A percentile compares a stretch with the other conserved stretches of the same genome.
Conservation (phyloP, 2,797 vertebrate genomes). For the Chanos chanos region DNA sequence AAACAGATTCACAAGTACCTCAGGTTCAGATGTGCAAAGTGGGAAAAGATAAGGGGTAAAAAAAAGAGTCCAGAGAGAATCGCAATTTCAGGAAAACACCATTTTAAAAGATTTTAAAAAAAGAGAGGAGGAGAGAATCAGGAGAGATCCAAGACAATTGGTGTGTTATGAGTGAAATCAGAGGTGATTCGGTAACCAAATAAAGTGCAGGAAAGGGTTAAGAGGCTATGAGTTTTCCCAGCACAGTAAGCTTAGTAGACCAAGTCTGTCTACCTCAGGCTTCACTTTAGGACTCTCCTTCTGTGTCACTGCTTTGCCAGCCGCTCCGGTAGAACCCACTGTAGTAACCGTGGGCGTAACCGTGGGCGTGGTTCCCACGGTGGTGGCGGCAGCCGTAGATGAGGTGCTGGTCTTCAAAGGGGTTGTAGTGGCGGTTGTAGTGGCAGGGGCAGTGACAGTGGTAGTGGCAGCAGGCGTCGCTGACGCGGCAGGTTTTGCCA, state of each 20-base stretch:
- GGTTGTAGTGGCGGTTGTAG: neutral
- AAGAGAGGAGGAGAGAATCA: neutral
- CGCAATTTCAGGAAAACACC: too few relatives aligned
- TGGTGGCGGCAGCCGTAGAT: neutral
- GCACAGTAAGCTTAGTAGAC: constrained; percentile 30
- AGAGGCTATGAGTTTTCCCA: constrained; percentile 29
- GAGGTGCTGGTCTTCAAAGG: constrained; percentile 1
- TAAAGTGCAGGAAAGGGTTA: constrained; percentile 15
- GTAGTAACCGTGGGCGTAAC: constrained; percentile 33
- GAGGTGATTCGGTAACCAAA: neutral
- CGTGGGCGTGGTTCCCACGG: constrained; percentile 10
- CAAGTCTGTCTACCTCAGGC: constrained; percentile 59
- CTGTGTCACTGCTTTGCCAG: constrained; percentile 23
- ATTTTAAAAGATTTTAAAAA: neutral
- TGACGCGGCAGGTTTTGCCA: constrained; percentile 23
- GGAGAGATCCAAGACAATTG: neutral
- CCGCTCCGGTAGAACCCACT: constrained; percentile 38
- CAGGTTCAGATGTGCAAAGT: too few relatives aligned
- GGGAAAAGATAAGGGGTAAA: too few relatives aligned
- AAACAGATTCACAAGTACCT: neutral
- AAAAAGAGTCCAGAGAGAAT: too few relatives aligned
- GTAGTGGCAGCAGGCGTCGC: too few relatives aligned
- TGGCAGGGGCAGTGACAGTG: neutral
- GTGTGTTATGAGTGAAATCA: constrained; percentile 41
- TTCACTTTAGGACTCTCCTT: constrained; percentile 45